Evolutionary conservation across 2,888 invertebrate genomes (phyloP).

Genomic region (Chalcis sispes): DNA sequence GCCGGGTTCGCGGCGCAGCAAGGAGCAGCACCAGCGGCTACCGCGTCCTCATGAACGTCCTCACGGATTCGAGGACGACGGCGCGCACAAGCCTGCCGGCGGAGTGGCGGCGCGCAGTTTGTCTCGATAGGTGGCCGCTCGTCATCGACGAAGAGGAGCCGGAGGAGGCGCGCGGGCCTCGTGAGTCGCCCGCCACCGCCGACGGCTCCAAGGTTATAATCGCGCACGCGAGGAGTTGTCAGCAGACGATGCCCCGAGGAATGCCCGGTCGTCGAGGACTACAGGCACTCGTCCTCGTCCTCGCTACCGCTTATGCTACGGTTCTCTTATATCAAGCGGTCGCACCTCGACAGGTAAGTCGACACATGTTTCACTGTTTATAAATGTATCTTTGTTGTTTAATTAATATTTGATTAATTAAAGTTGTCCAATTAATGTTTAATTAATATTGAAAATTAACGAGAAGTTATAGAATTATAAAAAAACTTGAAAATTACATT

Average conservation of each 20-base stretch:
- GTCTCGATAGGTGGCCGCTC: not conserved
- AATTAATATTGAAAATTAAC: too few relatives aligned
- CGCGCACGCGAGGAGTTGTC: too few relatives aligned
- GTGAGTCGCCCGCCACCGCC: conserved; percentile 33
- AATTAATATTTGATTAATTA: not conserved
- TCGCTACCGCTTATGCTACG: conserved; percentile 80
- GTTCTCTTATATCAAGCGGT: conserved; percentile 81
- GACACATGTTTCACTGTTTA: not conserved
- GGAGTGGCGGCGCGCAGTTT: not conserved
- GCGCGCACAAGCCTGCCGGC: conserved; percentile 37
- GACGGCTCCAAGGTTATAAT: too few relatives aligned
- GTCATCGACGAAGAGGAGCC: conserved; percentile 6
- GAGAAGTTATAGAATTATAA: too few relatives aligned
- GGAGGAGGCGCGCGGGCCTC: conserved; percentile 60
- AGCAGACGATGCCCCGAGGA: conserved; percentile 76
- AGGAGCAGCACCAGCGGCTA: conserved; percentile 22
- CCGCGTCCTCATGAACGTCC: not conserved
- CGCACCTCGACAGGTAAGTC: conserved; percentile 78
- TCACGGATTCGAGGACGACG: conserved; percentile 25
- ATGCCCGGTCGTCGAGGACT: conserved; percentile 74
- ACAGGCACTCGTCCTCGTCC: conserved; percentile 76
- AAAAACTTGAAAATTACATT: too few relatives aligned
- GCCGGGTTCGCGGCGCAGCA: conserved; percentile 19
- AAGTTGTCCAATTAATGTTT: too few relatives aligned
- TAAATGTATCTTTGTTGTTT: not conserved